Conservation (phyloP, 2,113 vertebrate genomes). For the Nesospiza acunhae region DNA sequence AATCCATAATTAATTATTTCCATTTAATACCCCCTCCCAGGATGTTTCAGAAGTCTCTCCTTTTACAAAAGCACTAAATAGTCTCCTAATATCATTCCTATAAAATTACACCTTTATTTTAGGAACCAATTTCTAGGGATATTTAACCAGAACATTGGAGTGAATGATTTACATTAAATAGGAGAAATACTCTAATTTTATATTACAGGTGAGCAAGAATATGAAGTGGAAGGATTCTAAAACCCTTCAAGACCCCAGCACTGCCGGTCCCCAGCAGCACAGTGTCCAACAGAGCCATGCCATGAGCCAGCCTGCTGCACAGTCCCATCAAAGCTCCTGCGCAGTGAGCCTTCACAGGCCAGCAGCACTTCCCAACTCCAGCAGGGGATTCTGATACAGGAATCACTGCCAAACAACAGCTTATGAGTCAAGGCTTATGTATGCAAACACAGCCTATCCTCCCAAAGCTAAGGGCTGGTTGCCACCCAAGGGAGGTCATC, state of each 20-base stretch:
- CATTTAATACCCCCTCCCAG: neutral
- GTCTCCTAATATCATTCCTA: neutral
- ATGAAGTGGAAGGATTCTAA: neutral
- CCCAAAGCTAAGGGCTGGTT: neutral
- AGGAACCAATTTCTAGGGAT: neutral
- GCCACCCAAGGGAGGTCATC: neutral
- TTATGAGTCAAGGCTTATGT: neutral
- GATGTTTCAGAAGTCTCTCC: neutral
- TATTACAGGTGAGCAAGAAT: neutral
- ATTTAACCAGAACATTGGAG: neutral
- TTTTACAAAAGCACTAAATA: neutral
- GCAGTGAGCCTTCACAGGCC: neutral
- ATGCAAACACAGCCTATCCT: neutral
- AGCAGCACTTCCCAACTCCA: neutral
- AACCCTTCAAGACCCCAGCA: neutral
- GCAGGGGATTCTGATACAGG: neutral
- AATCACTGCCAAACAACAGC: neutral
- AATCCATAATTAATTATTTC: neutral
- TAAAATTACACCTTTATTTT: neutral
- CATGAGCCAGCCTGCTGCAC: fast-evolving
- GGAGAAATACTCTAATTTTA: neutral
- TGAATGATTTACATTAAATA: neutral
- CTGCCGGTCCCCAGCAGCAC: neutral
- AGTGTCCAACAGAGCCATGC: fast-evolving
- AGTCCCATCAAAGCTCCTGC: neutral